phyloP scores from a whole-genome alignment of 1,140 invertebrate species.

The Phocides pigmalion region DNA sequence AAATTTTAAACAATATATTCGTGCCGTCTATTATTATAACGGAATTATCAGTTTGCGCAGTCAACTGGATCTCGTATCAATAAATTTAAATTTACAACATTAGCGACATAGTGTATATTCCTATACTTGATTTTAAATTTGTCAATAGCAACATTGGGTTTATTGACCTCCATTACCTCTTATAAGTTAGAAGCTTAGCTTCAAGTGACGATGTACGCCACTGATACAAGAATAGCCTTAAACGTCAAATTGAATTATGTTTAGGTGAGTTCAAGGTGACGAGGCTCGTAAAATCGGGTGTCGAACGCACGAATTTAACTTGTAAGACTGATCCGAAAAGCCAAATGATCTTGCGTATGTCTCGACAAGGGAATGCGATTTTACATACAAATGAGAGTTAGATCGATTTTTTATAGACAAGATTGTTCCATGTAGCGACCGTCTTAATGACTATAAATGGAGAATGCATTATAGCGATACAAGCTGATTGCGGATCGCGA shows the following conservation, averaged over 20 bases:
- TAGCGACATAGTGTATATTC: slow-evolving; percentile 13
- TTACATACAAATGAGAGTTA: slow-evolving; percentile 3
- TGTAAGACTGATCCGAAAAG: too few species aligned
- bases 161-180: slow-evolving; percentile 46
- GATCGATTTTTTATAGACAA: slow-evolving; percentile 18
- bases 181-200: slow-evolving; percentile 41
- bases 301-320: not conserved
- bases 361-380: slow-evolving; percentile 8
- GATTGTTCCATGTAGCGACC: slow-evolving; percentile 16
- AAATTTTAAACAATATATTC: slow-evolving; percentile 50
- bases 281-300: not conserved
- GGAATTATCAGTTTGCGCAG: slow-evolving; percentile 38
- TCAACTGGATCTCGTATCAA: slow-evolving; percentile 21
- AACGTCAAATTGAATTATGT: slow-evolving; percentile 51
- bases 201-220: slow-evolving; percentile 10
- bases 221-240: slow-evolving; percentile 46
- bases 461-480: slow-evolving; percentile 32
- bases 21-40: slow-evolving; percentile 36
- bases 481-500: slow-evolving; percentile 18
- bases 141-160: slow-evolving; percentile 30
- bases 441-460: slow-evolving; percentile 12
- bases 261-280: slow-evolving; percentile 8
- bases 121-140: slow-evolving; percentile 23
- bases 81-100: slow-evolving; percentile 5
- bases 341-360: not conserved